These are phyloP conservation scores for Gila orcuttii DNA, from an alignment of 2,113 vertebrate genomes.

Conservation along the genomic window DNA sequence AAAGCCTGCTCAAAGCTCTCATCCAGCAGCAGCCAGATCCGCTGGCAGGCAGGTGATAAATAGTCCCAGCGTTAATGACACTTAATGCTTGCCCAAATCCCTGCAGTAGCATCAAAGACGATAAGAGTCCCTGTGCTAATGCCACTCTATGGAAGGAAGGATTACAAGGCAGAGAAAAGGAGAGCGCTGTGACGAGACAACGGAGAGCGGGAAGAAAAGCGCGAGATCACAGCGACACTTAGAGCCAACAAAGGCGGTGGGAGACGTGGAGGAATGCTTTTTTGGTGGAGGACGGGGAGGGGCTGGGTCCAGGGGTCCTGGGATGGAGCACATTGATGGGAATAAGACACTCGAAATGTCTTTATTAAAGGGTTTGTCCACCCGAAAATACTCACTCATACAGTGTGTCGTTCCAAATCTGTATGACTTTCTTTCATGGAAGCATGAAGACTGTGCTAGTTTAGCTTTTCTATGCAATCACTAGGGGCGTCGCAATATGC, in stretches of 20 bases:
- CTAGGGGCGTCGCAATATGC: neutral
- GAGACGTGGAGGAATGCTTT: slow-evolving; percentile 53
- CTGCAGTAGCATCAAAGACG: slow-evolving; percentile 67
- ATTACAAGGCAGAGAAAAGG: slow-evolving; percentile 58
- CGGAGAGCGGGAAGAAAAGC: slow-evolving; percentile 50
- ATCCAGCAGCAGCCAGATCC: slow-evolving; percentile 39
- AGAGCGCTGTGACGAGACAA: slow-evolving; percentile 42
- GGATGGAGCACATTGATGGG: slow-evolving; percentile 5
- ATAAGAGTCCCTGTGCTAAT: slow-evolving; percentile 62
- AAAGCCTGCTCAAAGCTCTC: slow-evolving; percentile 66
- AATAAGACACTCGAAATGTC: slow-evolving; percentile 44
- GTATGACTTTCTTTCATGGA: neutral
- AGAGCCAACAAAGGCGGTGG: slow-evolving; percentile 53
- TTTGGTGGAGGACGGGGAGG: slow-evolving; percentile 14
- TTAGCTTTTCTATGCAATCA: neutral
- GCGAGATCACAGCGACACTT: slow-evolving; percentile 59
- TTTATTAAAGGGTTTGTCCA: slow-evolving; percentile 45
- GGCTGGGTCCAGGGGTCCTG: neutral
- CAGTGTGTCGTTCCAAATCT: neutral
- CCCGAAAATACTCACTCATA: neutral
- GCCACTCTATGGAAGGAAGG: slow-evolving; percentile 56
- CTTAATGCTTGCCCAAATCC: slow-evolving; percentile 72
- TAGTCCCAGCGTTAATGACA: slow-evolving; percentile 72
- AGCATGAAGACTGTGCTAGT: neutral
- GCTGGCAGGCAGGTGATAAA: slow-evolving; percentile 75